These are phyloP conservation scores for Gallinago media DNA, from an alignment of 2,113 vertebrate species.

Conservation along the genomic window DNA sequence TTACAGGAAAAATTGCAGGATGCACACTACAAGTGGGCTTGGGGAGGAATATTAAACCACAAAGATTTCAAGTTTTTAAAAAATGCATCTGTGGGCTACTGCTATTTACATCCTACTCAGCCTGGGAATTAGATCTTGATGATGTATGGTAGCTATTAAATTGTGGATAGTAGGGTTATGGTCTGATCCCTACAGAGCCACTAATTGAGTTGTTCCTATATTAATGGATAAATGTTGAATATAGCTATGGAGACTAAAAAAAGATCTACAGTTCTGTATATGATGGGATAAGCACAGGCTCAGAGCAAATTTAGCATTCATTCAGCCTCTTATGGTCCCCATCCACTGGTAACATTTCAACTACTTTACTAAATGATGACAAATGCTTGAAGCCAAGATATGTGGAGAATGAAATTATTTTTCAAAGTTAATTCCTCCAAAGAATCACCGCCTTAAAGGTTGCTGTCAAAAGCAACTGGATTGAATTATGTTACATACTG, in stretches of 20 bases:
- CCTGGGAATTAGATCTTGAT: conserved; percentile 69
- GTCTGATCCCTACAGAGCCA: conserved; percentile 43
- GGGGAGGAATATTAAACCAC: conserved; percentile 14
- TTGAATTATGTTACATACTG: conserved; percentile 53
- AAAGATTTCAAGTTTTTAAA: conserved; percentile 44
- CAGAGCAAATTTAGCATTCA: conserved; percentile 53
- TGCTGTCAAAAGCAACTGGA: conserved; percentile 64
- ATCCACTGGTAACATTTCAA: conserved; percentile 62
- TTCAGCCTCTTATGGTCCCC: conserved; percentile 12
- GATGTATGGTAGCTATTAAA: conserved; percentile 73
- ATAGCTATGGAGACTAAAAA: conserved; percentile 32
- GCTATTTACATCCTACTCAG: conserved; percentile 62
- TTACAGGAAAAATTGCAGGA: conserved; percentile 27
- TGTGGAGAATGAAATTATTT: conserved; percentile 66
- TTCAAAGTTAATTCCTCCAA: conserved; percentile 70
- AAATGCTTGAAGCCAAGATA: conserved; percentile 65
- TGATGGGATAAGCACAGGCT: conserved; percentile 25
- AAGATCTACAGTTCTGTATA: conserved; percentile 9
- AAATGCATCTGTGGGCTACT: conserved; percentile 28
- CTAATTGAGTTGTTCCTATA: conserved; percentile 78
- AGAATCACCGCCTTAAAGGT: conserved; percentile 52
- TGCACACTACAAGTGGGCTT: neutral
- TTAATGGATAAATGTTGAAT: conserved; percentile 72
- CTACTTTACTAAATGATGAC: conserved; percentile 73
- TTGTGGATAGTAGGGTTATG: conserved; percentile 52